Evolutionary conservation across 2,797 vertebrate species (phyloP).

Genomic region (Danio choprae): DNA sequence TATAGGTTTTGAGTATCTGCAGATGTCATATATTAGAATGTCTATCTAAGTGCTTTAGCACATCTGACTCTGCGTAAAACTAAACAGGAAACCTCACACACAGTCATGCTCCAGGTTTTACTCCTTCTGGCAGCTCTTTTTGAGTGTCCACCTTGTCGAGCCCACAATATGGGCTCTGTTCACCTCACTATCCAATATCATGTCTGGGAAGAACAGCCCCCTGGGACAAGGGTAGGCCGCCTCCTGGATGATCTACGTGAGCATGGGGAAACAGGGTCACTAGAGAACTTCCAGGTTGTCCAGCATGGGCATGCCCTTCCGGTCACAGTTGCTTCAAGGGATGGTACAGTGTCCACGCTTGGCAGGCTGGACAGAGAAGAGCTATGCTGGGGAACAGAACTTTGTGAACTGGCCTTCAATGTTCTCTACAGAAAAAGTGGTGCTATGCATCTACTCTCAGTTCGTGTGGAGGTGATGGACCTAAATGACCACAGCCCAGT

Average conservation of each 20-base stretch:
- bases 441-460: slow-evolving; percentile 81
- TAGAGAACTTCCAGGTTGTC: slow-evolving; percentile 86
- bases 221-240: slow-evolving; percentile 83
- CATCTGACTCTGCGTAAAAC: slow-evolving; percentile 12
- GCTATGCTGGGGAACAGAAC: slow-evolving; percentile 83
- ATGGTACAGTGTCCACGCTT: slow-evolving; percentile 84
- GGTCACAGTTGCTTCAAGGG: slow-evolving; percentile 76
- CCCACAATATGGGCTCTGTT: slow-evolving; percentile 59
- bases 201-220: slow-evolving; percentile 85
- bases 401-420: slow-evolving; percentile 87
- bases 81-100: slow-evolving; percentile 49
- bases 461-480: slow-evolving; percentile 89
- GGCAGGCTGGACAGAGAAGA: slow-evolving; percentile 87
- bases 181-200: slow-evolving; percentile 77
- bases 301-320: slow-evolving; percentile 83
- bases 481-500: slow-evolving; percentile 88
- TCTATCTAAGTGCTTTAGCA: slow-evolving; percentile 22
- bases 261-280: slow-evolving; percentile 66
- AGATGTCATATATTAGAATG: slow-evolving; percentile 46
- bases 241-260: slow-evolving; percentile 82
- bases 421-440: slow-evolving; percentile 83
- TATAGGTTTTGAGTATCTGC: slow-evolving; percentile 8
- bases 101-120: slow-evolving; percentile 72
- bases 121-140: slow-evolving; percentile 60
- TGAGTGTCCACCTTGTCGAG: slow-evolving; percentile 59